These are phyloP conservation scores for Rattus rattus DNA, from an alignment of 2,113 vertebrate genomes.

Conservation along the genomic window DNA sequence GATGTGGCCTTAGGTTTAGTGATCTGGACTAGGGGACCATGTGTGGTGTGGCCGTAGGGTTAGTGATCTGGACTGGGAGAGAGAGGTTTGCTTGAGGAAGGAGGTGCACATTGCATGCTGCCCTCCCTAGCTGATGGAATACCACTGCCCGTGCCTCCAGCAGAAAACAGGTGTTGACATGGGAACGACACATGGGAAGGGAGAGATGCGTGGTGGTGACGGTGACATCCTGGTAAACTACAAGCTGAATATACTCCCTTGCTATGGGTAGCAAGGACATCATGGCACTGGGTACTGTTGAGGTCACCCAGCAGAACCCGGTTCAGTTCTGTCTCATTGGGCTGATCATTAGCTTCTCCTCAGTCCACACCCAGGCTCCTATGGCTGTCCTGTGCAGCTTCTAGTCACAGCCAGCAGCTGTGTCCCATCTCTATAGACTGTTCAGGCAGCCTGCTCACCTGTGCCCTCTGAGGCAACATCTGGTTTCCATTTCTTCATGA, in stretches of 20 bases:
- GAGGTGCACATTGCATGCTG: accelerated
- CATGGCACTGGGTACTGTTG: not conserved
- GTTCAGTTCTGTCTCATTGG: not conserved
- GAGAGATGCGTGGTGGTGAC: not conserved
- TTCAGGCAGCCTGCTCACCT: conserved; percentile 71
- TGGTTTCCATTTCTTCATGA: conserved; percentile 62
- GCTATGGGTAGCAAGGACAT: not conserved
- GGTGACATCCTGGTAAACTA: not conserved
- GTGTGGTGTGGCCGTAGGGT: accelerated
- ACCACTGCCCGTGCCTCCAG: not conserved
- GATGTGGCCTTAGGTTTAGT: not conserved
- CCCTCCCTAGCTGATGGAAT: not conserved
- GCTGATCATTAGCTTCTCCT: conserved; percentile 34
- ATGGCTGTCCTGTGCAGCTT: accelerated
- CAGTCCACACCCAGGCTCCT: conserved; percentile 56
- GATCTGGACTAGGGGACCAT: accelerated
- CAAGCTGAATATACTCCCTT: not conserved
- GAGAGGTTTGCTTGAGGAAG: not conserved
- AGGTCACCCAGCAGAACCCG: not conserved
- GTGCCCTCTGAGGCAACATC: conserved; percentile 63
- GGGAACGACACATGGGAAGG: not conserved
- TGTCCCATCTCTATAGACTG: conserved; percentile 64
- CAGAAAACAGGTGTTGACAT: not conserved
- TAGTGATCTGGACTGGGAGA: not conserved
- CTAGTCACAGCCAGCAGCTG: conserved; percentile 74